phyloP scores from a whole-genome alignment of 1,140 invertebrate genomes.

The Caenorhabditis remanei region DNA sequence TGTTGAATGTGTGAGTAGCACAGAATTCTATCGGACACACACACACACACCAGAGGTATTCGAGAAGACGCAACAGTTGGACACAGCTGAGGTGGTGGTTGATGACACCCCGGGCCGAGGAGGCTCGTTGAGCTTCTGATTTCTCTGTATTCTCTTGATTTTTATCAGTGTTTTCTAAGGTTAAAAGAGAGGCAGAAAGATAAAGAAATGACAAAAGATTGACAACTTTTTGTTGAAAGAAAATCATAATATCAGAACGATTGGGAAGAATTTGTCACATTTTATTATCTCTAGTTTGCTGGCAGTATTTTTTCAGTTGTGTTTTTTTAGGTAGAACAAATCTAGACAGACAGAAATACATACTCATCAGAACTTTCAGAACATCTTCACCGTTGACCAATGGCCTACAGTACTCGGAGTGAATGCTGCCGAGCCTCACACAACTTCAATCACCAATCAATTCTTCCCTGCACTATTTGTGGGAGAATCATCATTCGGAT shows the following conservation, averaged over 20 bases:
- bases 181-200: not conserved
- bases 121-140: constrained; percentile 25
- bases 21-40: not conserved
- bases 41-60: not conserved
- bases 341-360: not conserved
- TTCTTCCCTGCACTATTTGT: constrained; percentile 61
- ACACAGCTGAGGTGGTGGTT: constrained; percentile 50
- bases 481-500: constrained; percentile 56
- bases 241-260: not conserved
- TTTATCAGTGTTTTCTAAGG: not conserved
- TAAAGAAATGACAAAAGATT: constrained; percentile 19
- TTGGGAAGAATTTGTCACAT: not conserved
- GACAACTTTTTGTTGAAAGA: constrained; percentile 3
- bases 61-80: constrained; percentile 37
- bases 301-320: not conserved
- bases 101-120: constrained; percentile 5
- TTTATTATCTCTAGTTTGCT: not conserved
- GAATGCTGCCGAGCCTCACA: not conserved
- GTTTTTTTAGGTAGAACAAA: too few relatives aligned
- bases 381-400: constrained; percentile 11
- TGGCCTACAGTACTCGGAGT: constrained; percentile 19
- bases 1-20: constrained; percentile 46
- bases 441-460: not conserved
- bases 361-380: constrained; percentile 46
- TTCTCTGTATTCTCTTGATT: not conserved